Conservation (phyloP, 2,797 vertebrate species). For the Synanceia verrucosa region DNA sequence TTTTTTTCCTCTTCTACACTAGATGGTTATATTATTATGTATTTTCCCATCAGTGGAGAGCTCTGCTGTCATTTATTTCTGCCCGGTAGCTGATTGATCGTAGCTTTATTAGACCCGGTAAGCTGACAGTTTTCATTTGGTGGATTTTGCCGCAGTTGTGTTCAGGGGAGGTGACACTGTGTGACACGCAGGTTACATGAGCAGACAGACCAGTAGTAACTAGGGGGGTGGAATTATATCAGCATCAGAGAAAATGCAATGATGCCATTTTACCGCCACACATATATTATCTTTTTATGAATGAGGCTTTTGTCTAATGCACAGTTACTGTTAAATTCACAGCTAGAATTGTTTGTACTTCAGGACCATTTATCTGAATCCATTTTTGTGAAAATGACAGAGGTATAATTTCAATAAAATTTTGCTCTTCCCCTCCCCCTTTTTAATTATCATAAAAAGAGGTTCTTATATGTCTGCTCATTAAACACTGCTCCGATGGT, state of each 20-base stretch:
- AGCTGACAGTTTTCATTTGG: conserved; percentile 55
- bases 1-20: not conserved
- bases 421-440: not conserved
- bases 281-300: not conserved
- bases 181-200: conserved; percentile 41
- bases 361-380: not conserved
- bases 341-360: not conserved
- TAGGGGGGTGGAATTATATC: conserved; percentile 12
- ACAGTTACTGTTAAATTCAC: not conserved
- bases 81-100: conserved; percentile 27
- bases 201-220: conserved; percentile 28
- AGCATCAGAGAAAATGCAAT: conserved; percentile 15
- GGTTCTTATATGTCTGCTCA: not conserved
- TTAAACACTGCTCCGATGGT: not conserved
- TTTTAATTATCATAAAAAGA: not conserved
- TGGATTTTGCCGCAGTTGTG: conserved; percentile 37
- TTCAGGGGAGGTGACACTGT: conserved; percentile 37
- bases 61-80: conserved; percentile 17
- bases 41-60: conserved; percentile 14
- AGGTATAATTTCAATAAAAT: not conserved
- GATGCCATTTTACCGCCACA: not conserved
- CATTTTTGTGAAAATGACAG: not conserved
- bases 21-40: conserved; percentile 10
- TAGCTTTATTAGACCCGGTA: conserved; percentile 25
- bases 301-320: not conserved